These are phyloP conservation scores for Ischnus inquisitorius DNA, from an alignment of 2,888 invertebrate genomes.

Conservation along the genomic window DNA sequence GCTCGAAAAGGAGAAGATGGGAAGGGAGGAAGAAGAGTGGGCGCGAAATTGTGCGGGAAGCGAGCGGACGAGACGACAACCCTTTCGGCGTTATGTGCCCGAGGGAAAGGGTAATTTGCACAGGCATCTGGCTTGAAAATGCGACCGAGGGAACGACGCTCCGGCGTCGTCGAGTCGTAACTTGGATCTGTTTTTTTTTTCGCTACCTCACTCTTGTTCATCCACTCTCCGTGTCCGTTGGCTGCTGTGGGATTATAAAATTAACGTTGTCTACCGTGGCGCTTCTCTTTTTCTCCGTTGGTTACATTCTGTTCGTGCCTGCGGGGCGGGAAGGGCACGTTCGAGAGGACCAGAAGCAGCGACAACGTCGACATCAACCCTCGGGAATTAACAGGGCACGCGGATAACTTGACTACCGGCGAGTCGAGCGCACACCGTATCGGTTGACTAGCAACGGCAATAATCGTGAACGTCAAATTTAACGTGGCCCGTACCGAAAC, in stretches of 20 bases:
- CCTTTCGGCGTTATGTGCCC: conserved; percentile 68
- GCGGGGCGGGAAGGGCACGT: conserved; percentile 25
- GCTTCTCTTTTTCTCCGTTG: conserved; percentile 28
- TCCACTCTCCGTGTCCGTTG: conserved; percentile 55
- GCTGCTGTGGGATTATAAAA: conserved; percentile 81
- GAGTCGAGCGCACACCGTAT: conserved; percentile 12
- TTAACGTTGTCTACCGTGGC: conserved; percentile 77
- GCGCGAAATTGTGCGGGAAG: conserved; percentile 33
- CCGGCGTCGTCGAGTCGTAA: conserved; percentile 71
- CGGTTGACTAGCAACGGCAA: conserved; percentile 73
- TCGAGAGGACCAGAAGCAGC: conserved; percentile 43
- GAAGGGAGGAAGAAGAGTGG: conserved; percentile 39
- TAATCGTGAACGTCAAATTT: conserved; percentile 85
- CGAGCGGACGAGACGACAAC: conserved; percentile 60
- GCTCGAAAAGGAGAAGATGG: conserved; percentile 12
- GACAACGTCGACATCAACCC: conserved; percentile 55
- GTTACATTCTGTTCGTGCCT: conserved; percentile 51
- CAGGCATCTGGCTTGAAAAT: conserved; percentile 76
- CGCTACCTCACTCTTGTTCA: background rate
- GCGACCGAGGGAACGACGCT: conserved; percentile 68
- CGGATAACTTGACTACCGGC: conserved; percentile 31
- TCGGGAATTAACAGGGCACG: conserved; percentile 62
- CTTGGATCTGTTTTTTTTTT: conserved; percentile 47
- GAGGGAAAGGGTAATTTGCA: conserved; percentile 73
- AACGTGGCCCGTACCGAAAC: conserved; percentile 80